Evolutionary conservation across 2,888 invertebrate genomes (phyloP).

Genomic region (Pyrrhosoma nymphula): DNA sequence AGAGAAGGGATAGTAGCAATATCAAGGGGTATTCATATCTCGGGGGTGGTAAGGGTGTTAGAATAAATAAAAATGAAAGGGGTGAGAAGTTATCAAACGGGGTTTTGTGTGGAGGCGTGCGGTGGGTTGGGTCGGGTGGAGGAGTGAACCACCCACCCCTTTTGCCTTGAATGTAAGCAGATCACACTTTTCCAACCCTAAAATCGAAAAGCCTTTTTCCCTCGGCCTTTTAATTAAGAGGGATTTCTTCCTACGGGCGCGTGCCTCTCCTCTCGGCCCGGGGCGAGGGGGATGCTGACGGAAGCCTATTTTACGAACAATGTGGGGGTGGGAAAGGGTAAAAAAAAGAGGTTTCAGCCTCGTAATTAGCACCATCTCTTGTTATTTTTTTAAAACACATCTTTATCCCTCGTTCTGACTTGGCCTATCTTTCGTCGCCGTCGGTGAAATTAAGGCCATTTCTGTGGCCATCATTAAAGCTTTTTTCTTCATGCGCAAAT

Average conservation of each 20-base stretch:
- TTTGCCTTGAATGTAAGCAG: neutral
- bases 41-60: neutral
- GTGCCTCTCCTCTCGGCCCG: neutral
- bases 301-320: neutral
- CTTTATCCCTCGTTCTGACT: neutral
- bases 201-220: slow-evolving; percentile 14
- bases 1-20: neutral
- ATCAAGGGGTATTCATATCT: neutral
- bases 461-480: neutral
- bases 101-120: neutral
- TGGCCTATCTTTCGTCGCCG: neutral
- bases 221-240: slow-evolving; percentile 43
- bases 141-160: neutral
- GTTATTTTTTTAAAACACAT: neutral
- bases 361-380: slow-evolving; percentile 45
- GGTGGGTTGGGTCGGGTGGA: neutral
- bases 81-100: neutral
- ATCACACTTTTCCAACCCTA: neutral
- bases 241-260: slow-evolving; percentile 2
- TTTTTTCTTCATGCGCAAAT: neutral
- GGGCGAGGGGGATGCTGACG: neutral
- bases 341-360: slow-evolving; percentile 12
- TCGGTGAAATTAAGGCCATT: neutral
- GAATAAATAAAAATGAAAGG: neutral
- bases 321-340: neutral